Percentiles rank a stretch among this genome's conserved stretches.
Conservation (phyloP, 2,113 vertebrate species). For the Probosciger aterrimus region DNA sequence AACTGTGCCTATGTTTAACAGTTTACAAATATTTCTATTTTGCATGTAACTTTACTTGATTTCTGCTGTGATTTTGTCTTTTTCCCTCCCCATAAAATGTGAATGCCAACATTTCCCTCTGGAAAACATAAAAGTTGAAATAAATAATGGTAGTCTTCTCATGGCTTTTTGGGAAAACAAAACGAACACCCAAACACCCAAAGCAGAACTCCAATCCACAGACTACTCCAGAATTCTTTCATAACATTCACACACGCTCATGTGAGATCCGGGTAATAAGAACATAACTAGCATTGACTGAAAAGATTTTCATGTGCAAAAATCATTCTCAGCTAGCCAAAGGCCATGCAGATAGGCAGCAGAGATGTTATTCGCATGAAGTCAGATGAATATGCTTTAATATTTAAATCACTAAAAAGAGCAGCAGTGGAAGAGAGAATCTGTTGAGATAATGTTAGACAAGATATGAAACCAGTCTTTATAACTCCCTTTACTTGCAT, state of each 20-base stretch:
- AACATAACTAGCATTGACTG: neutral
- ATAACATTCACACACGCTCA: neutral
- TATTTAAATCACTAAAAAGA: neutral
- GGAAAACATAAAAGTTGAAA: neutral
- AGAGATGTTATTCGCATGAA: neutral
- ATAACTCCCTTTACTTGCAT: neutral
- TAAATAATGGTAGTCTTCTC: neutral
- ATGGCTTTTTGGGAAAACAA: neutral
- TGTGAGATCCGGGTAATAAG: neutral
- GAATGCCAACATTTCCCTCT: neutral
- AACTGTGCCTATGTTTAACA: neutral
- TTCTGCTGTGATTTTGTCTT: neutral
- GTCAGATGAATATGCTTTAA: neutral
- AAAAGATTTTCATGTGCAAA: slow-evolving; percentile 6
- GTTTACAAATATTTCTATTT: neutral
- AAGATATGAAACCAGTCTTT: neutral
- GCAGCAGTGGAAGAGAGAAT: neutral
- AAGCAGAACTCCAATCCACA: neutral
- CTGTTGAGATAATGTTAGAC: neutral
- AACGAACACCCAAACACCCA: neutral
- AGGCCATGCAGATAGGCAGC: neutral
- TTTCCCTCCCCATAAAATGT: neutral
- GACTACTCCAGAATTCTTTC: neutral
- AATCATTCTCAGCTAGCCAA: neutral
- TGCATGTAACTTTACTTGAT: neutral